Evolutionary conservation across 2,797 vertebrate species (phyloP).

Genomic region (Lutjanus campechanus): DNA sequence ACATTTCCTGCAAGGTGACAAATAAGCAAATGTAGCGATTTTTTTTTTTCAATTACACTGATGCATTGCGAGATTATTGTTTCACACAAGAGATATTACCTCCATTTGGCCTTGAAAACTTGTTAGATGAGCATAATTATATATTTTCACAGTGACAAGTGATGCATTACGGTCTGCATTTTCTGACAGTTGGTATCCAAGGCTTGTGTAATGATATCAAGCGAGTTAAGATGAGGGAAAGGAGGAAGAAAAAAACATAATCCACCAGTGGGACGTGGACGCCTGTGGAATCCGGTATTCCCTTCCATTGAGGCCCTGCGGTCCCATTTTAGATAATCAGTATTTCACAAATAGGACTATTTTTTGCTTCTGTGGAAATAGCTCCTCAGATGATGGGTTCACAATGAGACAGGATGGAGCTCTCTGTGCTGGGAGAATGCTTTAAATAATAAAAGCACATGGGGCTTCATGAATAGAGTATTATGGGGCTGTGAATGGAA

Average conservation of each 20-base stretch:
- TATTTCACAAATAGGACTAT: conserved; percentile 81
- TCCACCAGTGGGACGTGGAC: conserved; percentile 68
- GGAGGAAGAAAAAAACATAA: conserved; percentile 23
- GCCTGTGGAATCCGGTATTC: conserved; percentile 70
- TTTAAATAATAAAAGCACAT: conserved; percentile 85
- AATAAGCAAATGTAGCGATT: conserved; percentile 56
- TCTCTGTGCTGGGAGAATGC: conserved; percentile 74
- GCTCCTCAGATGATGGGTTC: conserved; percentile 77
- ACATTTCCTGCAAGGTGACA: conserved; percentile 62
- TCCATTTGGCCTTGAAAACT: conserved; percentile 67
- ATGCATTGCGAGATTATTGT: conserved; percentile 66
- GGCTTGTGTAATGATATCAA: conserved; percentile 54
- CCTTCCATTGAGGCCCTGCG: conserved; percentile 67
- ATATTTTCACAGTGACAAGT: conserved; percentile 64
- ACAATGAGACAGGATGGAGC: conserved; percentile 80
- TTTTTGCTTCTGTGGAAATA: conserved; percentile 78
- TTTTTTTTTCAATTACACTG: conserved; percentile 57
- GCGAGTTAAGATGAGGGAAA: conserved; percentile 40
- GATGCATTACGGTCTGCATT: conserved; percentile 55
- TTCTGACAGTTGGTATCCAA: conserved; percentile 54
- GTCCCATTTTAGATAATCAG: conserved; percentile 79
- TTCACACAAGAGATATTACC: conserved; percentile 61
- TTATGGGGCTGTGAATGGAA: conserved; percentile 82
- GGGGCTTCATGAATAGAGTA: conserved; percentile 83
- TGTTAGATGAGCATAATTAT: conserved; percentile 68